Base-by-base conservation (phyloP, 2,113 vertebrate genomes). In the Heptranchias perlo region DNA sequence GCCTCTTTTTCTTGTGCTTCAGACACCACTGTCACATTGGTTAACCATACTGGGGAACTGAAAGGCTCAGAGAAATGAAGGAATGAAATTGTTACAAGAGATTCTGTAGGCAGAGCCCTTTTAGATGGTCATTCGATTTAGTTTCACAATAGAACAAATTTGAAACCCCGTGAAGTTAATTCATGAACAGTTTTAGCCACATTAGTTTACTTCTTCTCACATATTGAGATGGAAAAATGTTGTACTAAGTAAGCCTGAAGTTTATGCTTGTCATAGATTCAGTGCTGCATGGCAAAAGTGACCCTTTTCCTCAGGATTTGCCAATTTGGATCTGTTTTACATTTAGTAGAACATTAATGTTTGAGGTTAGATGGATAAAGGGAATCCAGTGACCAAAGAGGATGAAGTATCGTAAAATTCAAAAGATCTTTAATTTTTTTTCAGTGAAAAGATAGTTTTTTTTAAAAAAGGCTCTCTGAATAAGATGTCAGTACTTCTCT, bases 401-500 rank as follows among this genome's bases (percentile, higher is more conserved):
- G 28, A 67, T 73, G 7, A 49, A 52, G 28, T 31, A 67, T 62
- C 11, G 25, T 95, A 31, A 91, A 95, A 69, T 49, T 67, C 23
- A 67, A 95, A 49, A 69, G 62, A 69, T 61, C 58, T 4, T 92
- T 89, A 89, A 44, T 7, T 2, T 64, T 62, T 92, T 95, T 95
- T 95, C 64, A 69, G 44, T 95, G 44, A 69, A 95, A 67, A 13
- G 44, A 14, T 95, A 69, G 28, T 49, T 49, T 5, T 69, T 69
- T 31, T 31, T 35, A 69, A 52, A 69, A 69, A 67, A 2, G n/a
- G 28, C 64, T 65, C 62, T 67, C 69, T 69, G 49, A 95, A 95
- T 49, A 49, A 95, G 47, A 39, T 52, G 65, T 69, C 94, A 49
- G 47, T 52, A 73, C 94, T 95, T 95, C 94, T 95, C 94, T 95